Base-by-base conservation (phyloP, 2,113 vertebrate genomes). In the Prinia subflava region DNA sequence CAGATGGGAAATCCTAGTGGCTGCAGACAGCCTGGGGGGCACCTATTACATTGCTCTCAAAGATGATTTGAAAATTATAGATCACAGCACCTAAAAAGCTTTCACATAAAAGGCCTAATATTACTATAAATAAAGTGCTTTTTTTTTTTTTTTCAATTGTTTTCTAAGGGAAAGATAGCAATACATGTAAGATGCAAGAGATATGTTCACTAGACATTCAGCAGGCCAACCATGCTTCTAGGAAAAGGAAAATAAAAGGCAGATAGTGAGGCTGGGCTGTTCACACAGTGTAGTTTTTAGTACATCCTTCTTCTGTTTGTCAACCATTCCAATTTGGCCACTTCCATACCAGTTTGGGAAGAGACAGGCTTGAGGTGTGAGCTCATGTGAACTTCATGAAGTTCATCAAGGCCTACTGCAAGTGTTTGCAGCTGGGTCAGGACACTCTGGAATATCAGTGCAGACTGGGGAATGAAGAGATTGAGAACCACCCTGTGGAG, bases 1-100 rank as follows among this genome's bases (percentile, higher is more conserved):
- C 94, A 95, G 94, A 90, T 90, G 91, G 92, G 89, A 93, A 75
- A 35, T 82, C 56, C 85, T 79, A 70, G 62, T 85, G 83, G 78
- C 62, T 85, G 75, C 62, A 85, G 78, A 75, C 62, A 83, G 91
- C 82, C 95, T 88, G 65, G 47, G 59, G 88, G 62, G 13, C 53
- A 71, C 75, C 52, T 67, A 71, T 22, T 79, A 28, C 65, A 12
- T 75, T 0, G 0, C 55, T 41, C 70, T 92, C 5, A 4, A 90
- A 93, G 82, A 55, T 42, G 55, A 71, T 92, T 92, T 85, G 62
- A 33, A 90, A 93, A 92, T 2, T 2, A 78, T 79, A 41, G 52
- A 85, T 92, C 56, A 39, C 15, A 82, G 30, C 8, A 50, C 33
- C 23, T 82, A 42, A 87, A 82, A 15, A 67, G 39, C 12, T 95